phyloP scores from a whole-genome alignment of 2,797 vertebrate genomes.

The Anableps anableps region DNA sequence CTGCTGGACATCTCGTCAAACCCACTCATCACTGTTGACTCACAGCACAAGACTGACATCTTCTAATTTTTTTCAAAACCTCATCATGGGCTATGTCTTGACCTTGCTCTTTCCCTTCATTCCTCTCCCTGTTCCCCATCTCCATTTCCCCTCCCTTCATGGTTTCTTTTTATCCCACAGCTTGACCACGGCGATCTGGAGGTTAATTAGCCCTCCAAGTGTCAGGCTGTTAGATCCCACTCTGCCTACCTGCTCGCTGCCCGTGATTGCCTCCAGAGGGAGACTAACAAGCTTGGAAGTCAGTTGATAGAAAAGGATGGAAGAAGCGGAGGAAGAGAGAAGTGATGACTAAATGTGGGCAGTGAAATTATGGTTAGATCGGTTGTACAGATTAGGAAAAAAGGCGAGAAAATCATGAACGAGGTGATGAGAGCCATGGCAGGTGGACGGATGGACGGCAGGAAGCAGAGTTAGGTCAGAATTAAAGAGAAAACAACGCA shows the following conservation, averaged over 20 bases:
- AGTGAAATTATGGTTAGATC: constrained; percentile 2
- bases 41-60: not conserved
- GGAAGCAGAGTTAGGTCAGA: not conserved
- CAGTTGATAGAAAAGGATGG: constrained; percentile 6
- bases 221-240: constrained; percentile 50
- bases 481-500: not conserved
- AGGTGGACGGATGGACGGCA: too few species aligned
- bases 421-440: too few species aligned
- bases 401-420: not conserved
- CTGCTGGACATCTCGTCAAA: not conserved
- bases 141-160: not conserved
- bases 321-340: not conserved
- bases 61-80: not conserved
- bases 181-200: constrained; percentile 38
- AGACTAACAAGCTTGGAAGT: constrained; percentile 48
- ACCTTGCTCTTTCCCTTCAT: not conserved
- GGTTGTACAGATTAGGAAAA: too few species aligned
- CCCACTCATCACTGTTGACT: not conserved
- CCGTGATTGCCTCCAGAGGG: constrained; percentile 52
- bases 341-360: not conserved
- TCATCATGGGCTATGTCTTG: constrained; percentile 10
- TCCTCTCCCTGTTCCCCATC: not conserved
- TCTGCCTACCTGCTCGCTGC: constrained; percentile 43
- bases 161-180: constrained; percentile 14
- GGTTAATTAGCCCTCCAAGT: constrained; percentile 72